These are phyloP conservation scores for Triplophysa yarkandensis DNA, from an alignment of 2,797 vertebrate genomes.

Conservation along the genomic window DNA sequence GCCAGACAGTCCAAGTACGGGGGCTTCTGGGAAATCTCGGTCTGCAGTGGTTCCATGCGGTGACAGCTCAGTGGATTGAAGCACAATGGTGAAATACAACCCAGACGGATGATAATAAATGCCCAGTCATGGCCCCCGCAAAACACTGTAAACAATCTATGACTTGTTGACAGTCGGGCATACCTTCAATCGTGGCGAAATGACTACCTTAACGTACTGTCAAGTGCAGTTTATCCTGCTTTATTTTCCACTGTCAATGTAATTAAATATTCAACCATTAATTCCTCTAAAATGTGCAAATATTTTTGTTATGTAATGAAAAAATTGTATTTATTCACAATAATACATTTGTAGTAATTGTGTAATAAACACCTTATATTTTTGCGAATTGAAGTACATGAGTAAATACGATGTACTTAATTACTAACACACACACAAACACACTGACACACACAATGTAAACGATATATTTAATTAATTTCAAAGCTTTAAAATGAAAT, in stretches of 20 bases:
- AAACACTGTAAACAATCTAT: slow-evolving; percentile 73
- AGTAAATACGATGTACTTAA: no score
- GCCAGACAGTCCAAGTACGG: slow-evolving; percentile 40
- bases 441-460: no score
- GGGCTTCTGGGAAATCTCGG: slow-evolving; percentile 51
- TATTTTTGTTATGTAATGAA: no score
- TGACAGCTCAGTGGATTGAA: slow-evolving; percentile 66
- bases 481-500: no score
- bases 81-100: slow-evolving; percentile 74
- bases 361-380: no score
- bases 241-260: slow-evolving; percentile 69
- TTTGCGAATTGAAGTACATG: no score
- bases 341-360: no score
- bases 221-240: slow-evolving; percentile 69
- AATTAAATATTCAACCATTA: no score
- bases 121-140: slow-evolving; percentile 68
- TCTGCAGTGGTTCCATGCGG: slow-evolving; percentile 50
- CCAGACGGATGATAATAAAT: slow-evolving; percentile 73
- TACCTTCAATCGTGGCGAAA: slow-evolving; percentile 71
- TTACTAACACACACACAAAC: no score
- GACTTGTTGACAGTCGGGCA: slow-evolving; percentile 68
- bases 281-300: no score
- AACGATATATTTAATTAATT: no score
- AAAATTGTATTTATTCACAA: no score
- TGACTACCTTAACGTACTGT: slow-evolving; percentile 74